Percentiles rank a stretch among this genome's conserved stretches.
Conservation (phyloP, 1,140 invertebrate genomes). For the Neotoxoptera formosana region DNA sequence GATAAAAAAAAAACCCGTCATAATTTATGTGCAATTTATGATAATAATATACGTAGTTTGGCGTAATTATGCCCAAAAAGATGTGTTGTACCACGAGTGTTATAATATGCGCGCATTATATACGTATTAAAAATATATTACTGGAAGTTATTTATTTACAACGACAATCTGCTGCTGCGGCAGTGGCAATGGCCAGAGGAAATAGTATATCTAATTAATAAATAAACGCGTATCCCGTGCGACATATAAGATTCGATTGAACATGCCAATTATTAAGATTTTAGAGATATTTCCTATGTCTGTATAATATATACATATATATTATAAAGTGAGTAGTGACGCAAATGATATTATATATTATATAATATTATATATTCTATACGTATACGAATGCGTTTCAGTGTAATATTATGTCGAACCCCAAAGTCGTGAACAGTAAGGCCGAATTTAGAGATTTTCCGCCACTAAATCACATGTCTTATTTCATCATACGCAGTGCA, state of each 20-base stretch:
- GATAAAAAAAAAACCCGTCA: background rate
- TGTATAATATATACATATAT: background rate
- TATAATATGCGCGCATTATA: background rate
- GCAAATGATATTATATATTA: too few relatives aligned
- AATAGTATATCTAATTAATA: background rate
- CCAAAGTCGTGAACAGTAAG: too few relatives aligned
- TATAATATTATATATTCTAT: too few relatives aligned
- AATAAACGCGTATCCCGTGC: background rate
- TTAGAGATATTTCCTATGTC: background rate
- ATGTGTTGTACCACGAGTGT: background rate
- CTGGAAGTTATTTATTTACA: background rate
- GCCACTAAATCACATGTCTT: too few relatives aligned
- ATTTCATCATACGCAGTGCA: too few relatives aligned
- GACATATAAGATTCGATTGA: background rate
- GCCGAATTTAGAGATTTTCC: too few relatives aligned
- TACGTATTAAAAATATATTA: background rate
- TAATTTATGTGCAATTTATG: background rate
- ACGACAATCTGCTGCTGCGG: background rate
- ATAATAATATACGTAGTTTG: background rate
- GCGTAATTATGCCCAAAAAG: background rate
- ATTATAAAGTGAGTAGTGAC: too few relatives aligned
- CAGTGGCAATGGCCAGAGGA: background rate
- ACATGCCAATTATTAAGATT: background rate
- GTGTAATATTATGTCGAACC: too few relatives aligned
- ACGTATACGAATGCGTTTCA: too few relatives aligned